Base-by-base conservation (phyloP, 2,888 invertebrate genomes). In the Coleophora flavipennella region DNA sequence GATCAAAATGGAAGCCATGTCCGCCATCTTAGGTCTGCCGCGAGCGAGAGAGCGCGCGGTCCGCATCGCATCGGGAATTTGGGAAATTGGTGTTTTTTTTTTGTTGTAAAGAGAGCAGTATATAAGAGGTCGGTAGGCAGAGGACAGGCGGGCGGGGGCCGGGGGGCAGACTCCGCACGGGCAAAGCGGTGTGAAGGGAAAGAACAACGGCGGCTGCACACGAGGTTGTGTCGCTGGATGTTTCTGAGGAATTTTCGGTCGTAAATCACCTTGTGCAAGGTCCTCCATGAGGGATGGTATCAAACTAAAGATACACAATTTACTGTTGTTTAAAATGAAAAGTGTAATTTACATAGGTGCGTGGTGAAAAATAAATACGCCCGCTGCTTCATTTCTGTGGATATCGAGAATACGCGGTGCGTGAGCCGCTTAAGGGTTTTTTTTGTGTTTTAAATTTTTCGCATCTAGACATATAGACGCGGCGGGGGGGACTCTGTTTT, bases 81-180 rank as follows among this genome's bases (percentile, higher is more conserved):
- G 78, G 81, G 80, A 80, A 83, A 81, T 80, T 80, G 79, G 79
- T 81, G 78, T 79, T 81, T 83, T 20, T 68, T 57, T 83, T 81
- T 76, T 83, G 77, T 79, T 80, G 75, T 80, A 79, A 81, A 84
- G 80, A 81, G 80, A 80, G 80, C 80, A 81, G 78, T 84, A 79
- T 81, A 80, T 79, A 80, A 78, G 79, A 80, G 80, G 78, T 76
- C 72, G 78, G 78, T 76, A 72, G 78, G 75, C 72, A 73, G 74
- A 70, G 74, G 72, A 73, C 72, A 68, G 70, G 61, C 65, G 50
- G 50, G 58, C 55, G 53, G 44, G 57, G n/a, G n/a, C n/a, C n/a
- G 59, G 58, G 72, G 73, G 76, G 71, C 60, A 73, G 74, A 72
- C 79, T 74, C 74, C 67, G 74, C 75, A 75, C 76, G 67, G 76